Conservation (phyloP, 1,140 invertebrate genomes). For the Monomorium pharaonis region DNA sequence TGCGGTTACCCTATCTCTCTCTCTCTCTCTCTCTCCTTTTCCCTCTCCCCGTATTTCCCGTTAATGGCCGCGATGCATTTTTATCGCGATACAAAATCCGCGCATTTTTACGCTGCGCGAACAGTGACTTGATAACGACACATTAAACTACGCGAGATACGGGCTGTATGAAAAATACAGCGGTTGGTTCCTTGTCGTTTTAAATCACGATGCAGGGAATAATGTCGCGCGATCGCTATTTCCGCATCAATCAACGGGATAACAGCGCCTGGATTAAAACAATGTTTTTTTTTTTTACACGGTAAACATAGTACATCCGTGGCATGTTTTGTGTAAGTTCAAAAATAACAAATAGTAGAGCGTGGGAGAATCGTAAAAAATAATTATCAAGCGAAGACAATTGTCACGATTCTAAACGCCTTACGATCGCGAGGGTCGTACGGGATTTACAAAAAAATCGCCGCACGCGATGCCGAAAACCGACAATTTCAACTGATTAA, state of each 20-base stretch:
- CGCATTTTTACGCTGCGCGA: constrained; percentile 8
- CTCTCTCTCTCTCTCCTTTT: background rate
- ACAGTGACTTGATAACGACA: constrained; percentile 17
- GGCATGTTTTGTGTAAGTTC: background rate
- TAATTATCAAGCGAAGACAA: too few species aligned
- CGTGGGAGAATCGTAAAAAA: background rate
- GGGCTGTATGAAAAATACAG: constrained; percentile 12
- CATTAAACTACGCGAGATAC: background rate
- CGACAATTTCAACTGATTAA: constrained; percentile 11
- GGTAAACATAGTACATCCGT: background rate
- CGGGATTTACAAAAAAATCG: background rate
- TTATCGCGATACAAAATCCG: constrained; percentile 43
- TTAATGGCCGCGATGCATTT: constrained; percentile 35
- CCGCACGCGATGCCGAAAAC: background rate
- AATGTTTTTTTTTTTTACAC: background rate
- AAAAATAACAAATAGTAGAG: background rate
- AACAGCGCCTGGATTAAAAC: background rate
- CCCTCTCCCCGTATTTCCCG: background rate
- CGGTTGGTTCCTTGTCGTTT: constrained; percentile 1
- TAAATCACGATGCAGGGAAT: background rate
- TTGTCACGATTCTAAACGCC: too few species aligned
- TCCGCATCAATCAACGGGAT: background rate
- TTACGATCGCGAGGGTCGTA: background rate
- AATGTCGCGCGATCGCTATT: constrained; percentile 12
- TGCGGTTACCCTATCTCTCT: background rate